phyloP scores from a whole-genome alignment of 2,113 vertebrate genomes.

The Eclectus roratus region DNA sequence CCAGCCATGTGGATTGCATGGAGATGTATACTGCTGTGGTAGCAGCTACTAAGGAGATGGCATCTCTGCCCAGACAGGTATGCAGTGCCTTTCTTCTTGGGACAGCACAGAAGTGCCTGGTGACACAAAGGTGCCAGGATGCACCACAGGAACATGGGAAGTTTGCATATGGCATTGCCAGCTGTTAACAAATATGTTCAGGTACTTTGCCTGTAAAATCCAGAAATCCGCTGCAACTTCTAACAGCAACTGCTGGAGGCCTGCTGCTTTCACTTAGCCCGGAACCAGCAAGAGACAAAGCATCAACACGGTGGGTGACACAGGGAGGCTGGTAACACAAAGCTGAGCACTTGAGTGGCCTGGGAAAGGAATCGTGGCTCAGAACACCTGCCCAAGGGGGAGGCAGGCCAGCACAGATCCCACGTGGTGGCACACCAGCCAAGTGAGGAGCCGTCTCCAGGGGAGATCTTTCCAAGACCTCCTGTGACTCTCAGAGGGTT shows the following conservation, averaged over 20 bases:
- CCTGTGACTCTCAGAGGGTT: neutral
- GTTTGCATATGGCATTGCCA: neutral
- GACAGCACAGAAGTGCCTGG: neutral
- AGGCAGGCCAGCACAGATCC: neutral
- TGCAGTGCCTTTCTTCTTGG: neutral
- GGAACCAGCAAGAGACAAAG: neutral
- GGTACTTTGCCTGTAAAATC: neutral
- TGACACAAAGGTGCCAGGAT: neutral
- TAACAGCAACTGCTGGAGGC: neutral
- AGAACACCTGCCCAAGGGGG: neutral
- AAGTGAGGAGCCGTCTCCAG: neutral
- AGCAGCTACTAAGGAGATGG: neutral
- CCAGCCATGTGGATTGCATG: rapidly evolving
- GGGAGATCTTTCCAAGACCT: neutral
- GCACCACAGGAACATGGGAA: neutral
- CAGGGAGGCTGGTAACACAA: neutral
- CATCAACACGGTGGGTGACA: rapidly evolving
- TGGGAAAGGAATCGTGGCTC: neutral
- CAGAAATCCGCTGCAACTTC: neutral
- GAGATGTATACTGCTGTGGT: neutral
- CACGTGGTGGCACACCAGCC: rapidly evolving
- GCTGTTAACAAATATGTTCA: neutral
- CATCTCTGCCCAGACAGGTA: rapidly evolving
- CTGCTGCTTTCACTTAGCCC: neutral
- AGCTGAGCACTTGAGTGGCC: neutral